Conservation (phyloP, 2,113 vertebrate species). For the Galeopterus variegatus region DNA sequence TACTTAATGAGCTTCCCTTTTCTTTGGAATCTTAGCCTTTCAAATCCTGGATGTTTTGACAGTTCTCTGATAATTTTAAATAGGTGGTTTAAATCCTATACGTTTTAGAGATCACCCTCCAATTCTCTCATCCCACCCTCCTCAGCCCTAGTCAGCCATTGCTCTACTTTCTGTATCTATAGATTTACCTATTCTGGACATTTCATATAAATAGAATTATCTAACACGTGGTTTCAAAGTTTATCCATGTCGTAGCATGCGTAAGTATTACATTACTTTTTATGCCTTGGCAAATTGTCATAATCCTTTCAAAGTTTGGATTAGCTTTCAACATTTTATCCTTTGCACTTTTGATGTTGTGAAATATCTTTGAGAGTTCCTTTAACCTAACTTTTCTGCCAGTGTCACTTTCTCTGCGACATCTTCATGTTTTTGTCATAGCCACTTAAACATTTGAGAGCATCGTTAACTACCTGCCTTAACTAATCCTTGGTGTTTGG, state of each 20-base stretch:
- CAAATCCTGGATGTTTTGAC: background rate
- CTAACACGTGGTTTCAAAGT: background rate
- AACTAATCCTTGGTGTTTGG: background rate
- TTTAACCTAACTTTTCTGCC: background rate
- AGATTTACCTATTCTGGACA: background rate
- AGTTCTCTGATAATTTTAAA: background rate
- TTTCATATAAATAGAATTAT: background rate
- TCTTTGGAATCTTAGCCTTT: background rate
- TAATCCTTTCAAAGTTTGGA: constrained; percentile 1
- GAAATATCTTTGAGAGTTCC: background rate
- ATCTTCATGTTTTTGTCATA: background rate
- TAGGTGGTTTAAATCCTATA: background rate
- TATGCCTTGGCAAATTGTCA: background rate
- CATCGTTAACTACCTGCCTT: background rate
- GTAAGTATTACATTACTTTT: background rate
- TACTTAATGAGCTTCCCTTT: background rate
- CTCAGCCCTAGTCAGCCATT: background rate
- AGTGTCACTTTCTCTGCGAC: background rate
- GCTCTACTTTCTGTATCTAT: background rate
- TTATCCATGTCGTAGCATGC: background rate
- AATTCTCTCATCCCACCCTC: background rate
- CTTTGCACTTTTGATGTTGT: background rate
- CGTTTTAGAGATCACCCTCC: background rate
- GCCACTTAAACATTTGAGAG: background rate
- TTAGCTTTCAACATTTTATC: constrained; percentile 29